Conservation (phyloP, 2,888 invertebrate species). For the Polyommatus iphigenia region DNA sequence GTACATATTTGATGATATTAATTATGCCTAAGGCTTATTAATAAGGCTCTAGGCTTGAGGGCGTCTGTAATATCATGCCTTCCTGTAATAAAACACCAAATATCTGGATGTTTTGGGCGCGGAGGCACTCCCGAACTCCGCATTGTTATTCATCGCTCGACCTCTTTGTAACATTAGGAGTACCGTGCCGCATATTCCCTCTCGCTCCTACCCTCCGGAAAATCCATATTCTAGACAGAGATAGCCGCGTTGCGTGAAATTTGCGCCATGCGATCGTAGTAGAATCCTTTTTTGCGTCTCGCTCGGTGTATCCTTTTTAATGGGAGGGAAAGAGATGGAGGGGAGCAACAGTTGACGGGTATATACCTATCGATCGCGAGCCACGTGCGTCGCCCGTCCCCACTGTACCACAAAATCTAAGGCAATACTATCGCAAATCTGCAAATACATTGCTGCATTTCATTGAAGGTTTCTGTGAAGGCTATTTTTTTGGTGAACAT, state of each 20-base stretch:
- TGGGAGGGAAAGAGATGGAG: conserved; percentile 48
- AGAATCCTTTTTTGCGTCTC: conserved; percentile 58
- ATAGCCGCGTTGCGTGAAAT: conserved; percentile 55
- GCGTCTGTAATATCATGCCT: background rate
- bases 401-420: conserved; percentile 38
- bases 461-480: background rate
- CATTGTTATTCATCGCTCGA: conserved; percentile 77
- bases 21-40: background rate
- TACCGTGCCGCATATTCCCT: conserved; percentile 71
- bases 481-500: background rate
- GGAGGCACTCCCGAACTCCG: conserved; percentile 77
- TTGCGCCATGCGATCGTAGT: conserved; percentile 61
- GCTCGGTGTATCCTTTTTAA: conserved; percentile 36
- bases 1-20: background rate
- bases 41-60: background rate
- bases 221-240: background rate
- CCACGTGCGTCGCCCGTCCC: conserved; percentile 65
- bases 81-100: background rate
- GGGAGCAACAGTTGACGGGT: conserved; percentile 75
- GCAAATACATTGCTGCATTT: background rate
- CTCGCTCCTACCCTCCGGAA: conserved; percentile 45
- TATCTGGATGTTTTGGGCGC: conserved; percentile 47
- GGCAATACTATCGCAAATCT: background rate
- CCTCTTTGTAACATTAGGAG: conserved; percentile 73
- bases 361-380: conserved; percentile 67